Conservation (phyloP, 1,140 invertebrate genomes). For the Drosophila pachea region DNA sequence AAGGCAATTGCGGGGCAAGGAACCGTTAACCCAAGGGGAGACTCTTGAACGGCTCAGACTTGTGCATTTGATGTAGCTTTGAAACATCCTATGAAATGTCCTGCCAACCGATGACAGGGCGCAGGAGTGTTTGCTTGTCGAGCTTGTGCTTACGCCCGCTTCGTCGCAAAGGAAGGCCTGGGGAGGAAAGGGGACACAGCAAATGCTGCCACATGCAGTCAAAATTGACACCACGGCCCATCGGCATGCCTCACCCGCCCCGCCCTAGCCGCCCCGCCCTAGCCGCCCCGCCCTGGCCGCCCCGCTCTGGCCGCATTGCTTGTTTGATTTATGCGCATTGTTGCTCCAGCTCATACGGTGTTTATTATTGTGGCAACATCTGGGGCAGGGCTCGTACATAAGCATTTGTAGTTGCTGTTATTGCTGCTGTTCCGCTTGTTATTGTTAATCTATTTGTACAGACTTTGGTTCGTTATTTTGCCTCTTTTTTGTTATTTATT, state of each 20-base stretch:
- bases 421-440: slow-evolving; percentile 46
- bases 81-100: no score
- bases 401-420: slow-evolving; percentile 45
- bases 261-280: no score
- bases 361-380: slow-evolving; percentile 69
- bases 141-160: slow-evolving; percentile 43
- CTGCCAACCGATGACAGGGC: no score
- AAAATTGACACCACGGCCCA: slow-evolving; percentile 1
- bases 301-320: slow-evolving; percentile 13
- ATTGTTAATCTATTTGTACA: slow-evolving; percentile 74
- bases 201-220: slow-evolving; percentile 64
- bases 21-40: no score
- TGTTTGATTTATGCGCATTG: slow-evolving; percentile 67
- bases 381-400: slow-evolving; percentile 43
- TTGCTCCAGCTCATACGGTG: slow-evolving; percentile 45
- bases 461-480: slow-evolving; percentile 33
- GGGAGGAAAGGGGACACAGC: slow-evolving; percentile 26
- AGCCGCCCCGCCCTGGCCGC: not conserved
- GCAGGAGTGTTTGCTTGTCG: slow-evolving; percentile 18
- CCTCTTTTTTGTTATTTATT: slow-evolving; percentile 21
- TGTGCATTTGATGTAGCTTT: no score
- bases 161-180: slow-evolving; percentile 34
- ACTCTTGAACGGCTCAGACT: no score
- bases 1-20: no score
- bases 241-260: not conserved